Percentiles rank a stretch among this genome's conserved stretches.
Evolutionary conservation across 2,113 vertebrate genomes (phyloP).

Genomic region (Chaetorhynchus papuensis): DNA sequence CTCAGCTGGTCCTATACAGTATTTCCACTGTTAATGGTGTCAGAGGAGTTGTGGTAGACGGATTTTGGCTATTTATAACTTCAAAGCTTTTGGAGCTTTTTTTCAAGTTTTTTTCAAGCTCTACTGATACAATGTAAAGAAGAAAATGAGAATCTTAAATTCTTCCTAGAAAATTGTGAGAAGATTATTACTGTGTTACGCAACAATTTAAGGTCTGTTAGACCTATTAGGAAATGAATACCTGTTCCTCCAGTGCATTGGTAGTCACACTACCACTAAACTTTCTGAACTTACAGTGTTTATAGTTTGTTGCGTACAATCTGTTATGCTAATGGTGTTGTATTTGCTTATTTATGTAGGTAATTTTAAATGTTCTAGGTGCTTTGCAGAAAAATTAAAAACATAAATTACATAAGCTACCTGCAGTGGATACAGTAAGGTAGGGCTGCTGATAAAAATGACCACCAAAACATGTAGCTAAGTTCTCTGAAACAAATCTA

Average conservation of each 20-base stretch:
- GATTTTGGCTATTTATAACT: background rate
- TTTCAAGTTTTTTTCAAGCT: too few relatives aligned
- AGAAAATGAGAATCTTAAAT: background rate
- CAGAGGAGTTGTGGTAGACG: background rate
- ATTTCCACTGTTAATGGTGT: background rate
- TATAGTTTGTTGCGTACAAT: background rate
- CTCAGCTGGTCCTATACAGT: accelerated
- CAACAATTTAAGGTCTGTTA: background rate
- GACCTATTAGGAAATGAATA: background rate
- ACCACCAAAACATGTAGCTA: background rate
- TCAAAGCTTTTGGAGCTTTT: background rate
- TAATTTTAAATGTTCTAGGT: conserved; percentile 16
- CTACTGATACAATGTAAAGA: background rate
- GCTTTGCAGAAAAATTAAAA: conserved; percentile 36
- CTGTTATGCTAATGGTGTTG: background rate
- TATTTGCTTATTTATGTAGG: conserved; percentile 32
- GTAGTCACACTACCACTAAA: background rate
- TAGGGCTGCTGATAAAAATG: background rate
- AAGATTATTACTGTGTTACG: background rate
- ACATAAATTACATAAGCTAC: background rate
- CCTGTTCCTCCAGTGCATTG: background rate
- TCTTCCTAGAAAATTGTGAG: background rate
- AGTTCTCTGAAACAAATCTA: background rate
- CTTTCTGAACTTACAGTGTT: background rate
- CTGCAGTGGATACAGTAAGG: background rate